These are phyloP conservation scores for Caenorhabditis zanzibari DNA, from an alignment of 2,888 invertebrate species.

Conservation along the genomic window DNA sequence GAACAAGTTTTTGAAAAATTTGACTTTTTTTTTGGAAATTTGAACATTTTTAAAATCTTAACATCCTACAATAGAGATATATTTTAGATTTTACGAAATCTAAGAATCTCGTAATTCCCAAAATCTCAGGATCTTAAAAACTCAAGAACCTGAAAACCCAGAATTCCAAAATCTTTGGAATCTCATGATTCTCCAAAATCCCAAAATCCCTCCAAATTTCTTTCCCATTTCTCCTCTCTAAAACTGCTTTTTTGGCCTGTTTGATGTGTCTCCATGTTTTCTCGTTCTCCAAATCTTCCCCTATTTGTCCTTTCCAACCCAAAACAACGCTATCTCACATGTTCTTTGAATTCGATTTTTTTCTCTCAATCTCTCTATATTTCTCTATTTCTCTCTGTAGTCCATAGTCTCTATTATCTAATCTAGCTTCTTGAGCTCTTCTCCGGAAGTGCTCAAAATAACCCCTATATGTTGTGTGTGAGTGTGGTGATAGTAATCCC, in stretches of 20 bases:
- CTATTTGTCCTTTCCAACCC: background rate
- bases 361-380: slow-evolving; percentile 19
- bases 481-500: slow-evolving; percentile 3
- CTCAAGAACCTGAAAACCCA: too few relatives aligned
- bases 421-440: slow-evolving; percentile 4
- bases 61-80: too few relatives aligned
- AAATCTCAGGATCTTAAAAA: too few relatives aligned
- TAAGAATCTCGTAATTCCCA: too few relatives aligned
- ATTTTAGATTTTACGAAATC: too few relatives aligned
- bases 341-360: slow-evolving; percentile 57
- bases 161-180: too few relatives aligned
- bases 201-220: background rate
- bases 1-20: too few relatives aligned
- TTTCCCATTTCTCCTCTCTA: background rate
- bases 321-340: slow-evolving; percentile 12
- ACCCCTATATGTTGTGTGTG: slow-evolving; percentile 39
- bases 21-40: too few relatives aligned
- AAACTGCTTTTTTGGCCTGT: background rate
- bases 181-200: too few relatives aligned
- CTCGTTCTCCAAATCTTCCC: background rate
- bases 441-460: background rate
- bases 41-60: too few relatives aligned
- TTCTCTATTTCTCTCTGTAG: slow-evolving; percentile 27
- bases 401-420: background rate
- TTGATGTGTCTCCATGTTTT: background rate